Conservation (phyloP, 2,797 vertebrate genomes). For the Ispidina lecontei region DNA sequence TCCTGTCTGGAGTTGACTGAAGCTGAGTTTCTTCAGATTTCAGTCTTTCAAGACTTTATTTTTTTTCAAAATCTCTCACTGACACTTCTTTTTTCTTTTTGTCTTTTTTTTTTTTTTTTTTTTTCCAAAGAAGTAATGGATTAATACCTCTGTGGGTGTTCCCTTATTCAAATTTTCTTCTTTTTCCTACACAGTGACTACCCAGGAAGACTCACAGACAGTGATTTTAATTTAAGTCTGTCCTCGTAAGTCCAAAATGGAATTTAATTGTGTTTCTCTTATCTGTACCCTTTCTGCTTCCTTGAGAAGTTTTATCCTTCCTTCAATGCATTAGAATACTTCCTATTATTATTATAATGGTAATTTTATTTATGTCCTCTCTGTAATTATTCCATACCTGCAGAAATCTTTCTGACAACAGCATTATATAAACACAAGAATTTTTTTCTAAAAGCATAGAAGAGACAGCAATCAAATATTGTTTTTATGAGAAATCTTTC, state of each 20-base stretch:
- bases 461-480: constrained; percentile 53
- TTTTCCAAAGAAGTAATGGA: accelerated
- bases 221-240: neutral
- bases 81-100: no score
- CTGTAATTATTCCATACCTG: constrained; percentile 65
- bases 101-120: no score
- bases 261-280: constrained; percentile 68
- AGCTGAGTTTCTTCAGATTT: neutral
- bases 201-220: constrained; percentile 37
- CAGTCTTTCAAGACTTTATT: neutral
- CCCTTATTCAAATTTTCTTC: neutral
- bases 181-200: neutral
- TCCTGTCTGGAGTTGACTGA: neutral
- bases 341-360: constrained; percentile 10
- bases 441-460: constrained; percentile 23
- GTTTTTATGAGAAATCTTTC: constrained; percentile 33
- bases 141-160: neutral
- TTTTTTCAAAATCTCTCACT: neutral
- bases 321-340: constrained; percentile 34
- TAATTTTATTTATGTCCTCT: constrained; percentile 43
- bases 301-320: neutral
- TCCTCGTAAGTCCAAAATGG: constrained; percentile 18
- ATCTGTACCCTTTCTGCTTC: constrained; percentile 46
- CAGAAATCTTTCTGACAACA: constrained; percentile 35
- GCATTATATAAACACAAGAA: constrained; percentile 26